Conservation (phyloP, 1,140 invertebrate genomes). For the Drosophila malerkotliana region DNA sequence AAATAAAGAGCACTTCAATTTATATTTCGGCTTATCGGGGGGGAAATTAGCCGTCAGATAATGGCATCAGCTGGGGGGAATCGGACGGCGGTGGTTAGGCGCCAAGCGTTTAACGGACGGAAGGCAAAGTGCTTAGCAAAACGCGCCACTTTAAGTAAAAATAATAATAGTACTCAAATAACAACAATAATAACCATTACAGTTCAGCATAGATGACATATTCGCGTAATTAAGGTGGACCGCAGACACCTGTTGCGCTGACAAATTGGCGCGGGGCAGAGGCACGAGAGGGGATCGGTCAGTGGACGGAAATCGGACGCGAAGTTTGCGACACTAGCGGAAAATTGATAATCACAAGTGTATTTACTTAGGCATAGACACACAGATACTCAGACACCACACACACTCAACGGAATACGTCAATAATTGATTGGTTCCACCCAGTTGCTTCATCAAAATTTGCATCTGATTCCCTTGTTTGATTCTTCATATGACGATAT, state of each 20-base stretch:
- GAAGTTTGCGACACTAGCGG: slow-evolving; percentile 31
- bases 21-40: slow-evolving; percentile 43
- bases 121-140: slow-evolving; percentile 49
- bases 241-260: slow-evolving; percentile 34
- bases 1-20: slow-evolving; percentile 51
- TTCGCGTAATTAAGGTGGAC: slow-evolving; percentile 46
- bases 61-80: neutral
- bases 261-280: neutral
- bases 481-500: slow-evolving; percentile 7
- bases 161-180: slow-evolving; percentile 8
- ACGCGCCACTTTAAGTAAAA: slow-evolving; percentile 67
- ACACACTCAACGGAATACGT: neutral
- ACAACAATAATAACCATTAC: slow-evolving; percentile 29
- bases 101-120: slow-evolving; percentile 38
- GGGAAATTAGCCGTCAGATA: slow-evolving; percentile 47
- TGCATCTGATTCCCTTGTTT: slow-evolving; percentile 30
- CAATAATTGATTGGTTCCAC: slow-evolving; percentile 39
- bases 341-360: slow-evolving; percentile 31
- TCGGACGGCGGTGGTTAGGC: neutral
- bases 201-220: slow-evolving; percentile 45
- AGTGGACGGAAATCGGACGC: slow-evolving; percentile 29
- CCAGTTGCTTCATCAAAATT: slow-evolving; percentile 34
- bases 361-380: neutral
- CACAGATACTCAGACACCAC: slow-evolving; percentile 1
- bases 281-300: neutral